These are phyloP conservation scores for Syngnathus floridae DNA, from an alignment of 2,113 vertebrate genomes.

Conservation along the genomic window DNA sequence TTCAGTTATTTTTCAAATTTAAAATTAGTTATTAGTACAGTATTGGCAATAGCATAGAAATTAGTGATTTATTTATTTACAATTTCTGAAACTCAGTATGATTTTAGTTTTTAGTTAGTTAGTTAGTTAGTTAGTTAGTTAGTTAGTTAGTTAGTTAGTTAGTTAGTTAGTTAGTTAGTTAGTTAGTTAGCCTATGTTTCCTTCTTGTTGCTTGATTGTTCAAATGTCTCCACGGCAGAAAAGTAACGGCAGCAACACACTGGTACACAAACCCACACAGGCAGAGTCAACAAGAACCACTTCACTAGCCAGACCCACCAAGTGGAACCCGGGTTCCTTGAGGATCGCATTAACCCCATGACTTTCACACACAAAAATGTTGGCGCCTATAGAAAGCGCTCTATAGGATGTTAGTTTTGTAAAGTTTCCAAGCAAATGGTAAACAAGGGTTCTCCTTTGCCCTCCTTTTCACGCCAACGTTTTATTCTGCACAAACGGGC, in stretches of 20 bases:
- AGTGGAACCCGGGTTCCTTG: slow-evolving; percentile 30
- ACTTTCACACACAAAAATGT: slow-evolving; percentile 49
- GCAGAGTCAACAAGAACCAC: slow-evolving; percentile 45
- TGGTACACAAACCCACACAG: slow-evolving; percentile 13
- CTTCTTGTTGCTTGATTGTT: slow-evolving; percentile 25
- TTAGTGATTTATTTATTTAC: too few relatives aligned
- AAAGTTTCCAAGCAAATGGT: slow-evolving; percentile 42
- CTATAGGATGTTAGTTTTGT: slow-evolving; percentile 55
- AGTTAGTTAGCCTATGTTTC: background rate
- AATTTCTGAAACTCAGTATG: too few relatives aligned
- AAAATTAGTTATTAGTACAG: too few relatives aligned
- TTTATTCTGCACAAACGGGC: slow-evolving; percentile 41
- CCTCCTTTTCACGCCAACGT: slow-evolving; percentile 43
- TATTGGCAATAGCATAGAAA: too few relatives aligned
- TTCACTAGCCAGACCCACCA: slow-evolving; percentile 35
- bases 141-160: background rate
- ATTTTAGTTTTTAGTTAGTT: too few relatives aligned
- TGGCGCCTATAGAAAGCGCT: slow-evolving; percentile 47
- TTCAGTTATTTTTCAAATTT: background rate
- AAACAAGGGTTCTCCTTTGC: slow-evolving; percentile 47
- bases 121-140: background rate
- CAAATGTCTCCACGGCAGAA: slow-evolving; percentile 15
- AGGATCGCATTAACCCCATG: slow-evolving; percentile 52
- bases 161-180: background rate
- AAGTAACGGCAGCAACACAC: slow-evolving; percentile 7